A percentile compares a stretch with the other conserved stretches of the same genome.
Evolutionary conservation across 37 sponge, comb jelly and placozoan species (phyloP).

Genomic region (Bolinopsis microptera): DNA sequence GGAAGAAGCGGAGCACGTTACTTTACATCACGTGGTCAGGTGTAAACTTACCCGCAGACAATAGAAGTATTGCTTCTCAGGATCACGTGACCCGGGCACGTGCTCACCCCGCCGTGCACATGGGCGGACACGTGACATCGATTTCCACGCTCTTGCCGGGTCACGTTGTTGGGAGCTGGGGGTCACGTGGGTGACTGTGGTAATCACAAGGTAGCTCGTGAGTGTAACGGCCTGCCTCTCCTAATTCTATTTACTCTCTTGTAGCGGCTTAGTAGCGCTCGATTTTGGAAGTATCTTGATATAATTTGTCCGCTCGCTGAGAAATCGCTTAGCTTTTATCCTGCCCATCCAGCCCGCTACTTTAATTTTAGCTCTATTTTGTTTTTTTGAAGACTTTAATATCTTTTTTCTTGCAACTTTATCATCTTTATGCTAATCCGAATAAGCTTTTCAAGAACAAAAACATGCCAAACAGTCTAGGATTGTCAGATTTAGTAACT

Average conservation of each 20-base stretch:
- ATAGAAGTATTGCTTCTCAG: neutral
- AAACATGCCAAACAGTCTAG: too few relatives aligned
- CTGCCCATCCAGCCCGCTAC: too few relatives aligned
- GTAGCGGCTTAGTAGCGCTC: neutral
- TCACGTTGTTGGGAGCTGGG: neutral
- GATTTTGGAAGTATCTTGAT: neutral
- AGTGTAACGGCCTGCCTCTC: neutral
- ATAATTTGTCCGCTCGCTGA: neutral
- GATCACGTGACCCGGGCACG: neutral
- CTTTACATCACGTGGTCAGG: neutral
- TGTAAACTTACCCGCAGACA: neutral
- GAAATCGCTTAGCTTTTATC: neutral
- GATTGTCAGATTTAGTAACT: too few relatives aligned
- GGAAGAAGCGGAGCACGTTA: neutral
- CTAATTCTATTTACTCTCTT: neutral
- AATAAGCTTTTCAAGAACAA: too few relatives aligned
- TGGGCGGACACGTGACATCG: neutral
- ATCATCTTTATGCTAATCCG: too few relatives aligned
- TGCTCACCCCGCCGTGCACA: too few relatives aligned
- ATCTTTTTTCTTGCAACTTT: too few relatives aligned
- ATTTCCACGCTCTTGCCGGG: neutral
- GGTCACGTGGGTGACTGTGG: neutral
- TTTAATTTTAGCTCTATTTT: too few relatives aligned
- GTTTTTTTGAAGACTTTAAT: too few relatives aligned
- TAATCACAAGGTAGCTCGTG: neutral